Evolutionary conservation across 2,797 vertebrate genomes (phyloP).

Genomic region (Siniperca obscura): DNA sequence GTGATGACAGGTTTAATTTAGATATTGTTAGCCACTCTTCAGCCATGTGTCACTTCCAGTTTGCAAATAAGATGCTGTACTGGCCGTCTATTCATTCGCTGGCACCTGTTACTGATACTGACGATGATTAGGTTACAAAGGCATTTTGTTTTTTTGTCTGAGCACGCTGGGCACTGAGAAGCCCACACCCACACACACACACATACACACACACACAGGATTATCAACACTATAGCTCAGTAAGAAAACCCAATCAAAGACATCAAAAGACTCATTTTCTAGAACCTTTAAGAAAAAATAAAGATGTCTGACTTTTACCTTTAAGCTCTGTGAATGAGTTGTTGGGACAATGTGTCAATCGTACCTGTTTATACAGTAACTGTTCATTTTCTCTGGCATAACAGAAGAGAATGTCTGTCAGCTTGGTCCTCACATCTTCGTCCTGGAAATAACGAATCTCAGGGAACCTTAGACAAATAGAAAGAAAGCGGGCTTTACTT

Average conservation of each 20-base stretch:
- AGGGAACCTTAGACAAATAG: constrained; percentile 88
- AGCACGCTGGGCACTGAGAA: constrained; percentile 5
- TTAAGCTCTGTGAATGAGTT: neutral
- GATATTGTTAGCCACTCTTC: constrained; percentile 71
- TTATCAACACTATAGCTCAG: neutral
- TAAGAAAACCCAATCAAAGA: neutral
- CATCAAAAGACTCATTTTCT: neutral
- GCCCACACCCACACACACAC: neutral
- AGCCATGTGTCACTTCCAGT: constrained; percentile 77
- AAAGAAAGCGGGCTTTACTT: neutral
- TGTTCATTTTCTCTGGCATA: constrained; percentile 98
- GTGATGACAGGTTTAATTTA: constrained; percentile 76
- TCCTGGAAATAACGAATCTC: constrained; percentile 99
- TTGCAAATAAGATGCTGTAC: constrained; percentile 67
- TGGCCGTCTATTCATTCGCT: constrained; percentile 51
- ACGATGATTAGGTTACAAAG: constrained; percentile 68
- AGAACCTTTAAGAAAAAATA: neutral
- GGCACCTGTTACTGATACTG: constrained; percentile 66
- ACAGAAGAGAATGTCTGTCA: constrained; percentile 99
- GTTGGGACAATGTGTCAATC: neutral
- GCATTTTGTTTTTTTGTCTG: constrained; percentile 52
- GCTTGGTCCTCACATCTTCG: constrained; percentile 94
- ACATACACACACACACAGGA: neutral
- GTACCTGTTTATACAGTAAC: constrained; percentile 98
- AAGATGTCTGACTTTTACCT: neutral